These are phyloP conservation scores for Cataglyphis albicans DNA, from an alignment of 2,888 invertebrate species.

Conservation along the genomic window DNA sequence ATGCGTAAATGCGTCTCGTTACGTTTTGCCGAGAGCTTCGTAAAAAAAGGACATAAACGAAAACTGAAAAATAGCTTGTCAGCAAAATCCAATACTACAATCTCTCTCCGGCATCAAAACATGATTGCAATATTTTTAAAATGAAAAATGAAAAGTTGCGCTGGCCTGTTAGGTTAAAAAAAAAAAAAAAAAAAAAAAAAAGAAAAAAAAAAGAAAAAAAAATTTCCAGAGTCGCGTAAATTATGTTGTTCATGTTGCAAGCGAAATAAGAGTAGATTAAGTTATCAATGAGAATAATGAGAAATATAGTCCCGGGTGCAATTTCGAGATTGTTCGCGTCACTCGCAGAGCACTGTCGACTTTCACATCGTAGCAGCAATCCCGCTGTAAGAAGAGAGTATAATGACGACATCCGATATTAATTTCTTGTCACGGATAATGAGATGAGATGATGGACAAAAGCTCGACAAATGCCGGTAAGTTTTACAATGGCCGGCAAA, in stretches of 20 bases:
- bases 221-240: not conserved
- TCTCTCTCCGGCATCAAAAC: no score
- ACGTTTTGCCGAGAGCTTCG: constrained; percentile 35
- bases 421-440: constrained; percentile 55
- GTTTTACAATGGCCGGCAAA: constrained; percentile 22
- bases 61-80: constrained; percentile 21
- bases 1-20: constrained; percentile 58
- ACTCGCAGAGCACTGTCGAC: constrained; percentile 33
- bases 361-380: constrained; percentile 31
- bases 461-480: constrained; percentile 31
- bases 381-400: constrained; percentile 30
- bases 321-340: constrained; percentile 27
- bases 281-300: not conserved
- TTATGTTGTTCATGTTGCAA: not conserved
- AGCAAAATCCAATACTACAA: not conserved
- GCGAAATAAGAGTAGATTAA: not conserved
- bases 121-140: not conserved
- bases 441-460: constrained; percentile 49
- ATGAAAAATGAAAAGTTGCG: not conserved
- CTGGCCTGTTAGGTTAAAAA: not conserved
- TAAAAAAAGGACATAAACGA: not conserved
- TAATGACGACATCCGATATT: constrained; percentile 54
- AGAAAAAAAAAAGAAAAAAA: no score
- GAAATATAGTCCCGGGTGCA: constrained; percentile 1
- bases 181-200: not conserved